These are phyloP conservation scores for Trachemys scripta DNA, from an alignment of 2,113 vertebrate species.

Conservation along the genomic window DNA sequence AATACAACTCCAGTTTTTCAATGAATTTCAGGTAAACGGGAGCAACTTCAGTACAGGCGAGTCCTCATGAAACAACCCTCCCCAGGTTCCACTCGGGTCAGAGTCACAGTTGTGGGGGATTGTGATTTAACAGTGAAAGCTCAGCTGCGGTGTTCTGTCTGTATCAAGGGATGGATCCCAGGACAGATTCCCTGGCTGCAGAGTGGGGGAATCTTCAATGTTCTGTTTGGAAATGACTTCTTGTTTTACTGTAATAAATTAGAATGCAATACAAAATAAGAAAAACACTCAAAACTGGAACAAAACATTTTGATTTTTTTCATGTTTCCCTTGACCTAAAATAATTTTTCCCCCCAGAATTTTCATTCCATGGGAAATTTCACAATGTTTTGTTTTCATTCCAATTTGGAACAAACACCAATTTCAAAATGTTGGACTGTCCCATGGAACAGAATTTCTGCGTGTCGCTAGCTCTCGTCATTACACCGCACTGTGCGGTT, in stretches of 20 bases:
- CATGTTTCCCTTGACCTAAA: neutral
- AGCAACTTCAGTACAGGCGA: neutral
- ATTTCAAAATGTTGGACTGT: neutral
- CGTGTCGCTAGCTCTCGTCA: neutral
- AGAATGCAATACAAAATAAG: neutral
- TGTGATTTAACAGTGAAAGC: neutral
- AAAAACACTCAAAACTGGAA: neutral
- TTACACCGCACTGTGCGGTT: neutral
- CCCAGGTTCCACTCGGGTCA: neutral
- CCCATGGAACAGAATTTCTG: neutral
- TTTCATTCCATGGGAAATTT: neutral
- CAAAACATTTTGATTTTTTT: neutral
- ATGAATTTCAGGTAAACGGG: neutral
- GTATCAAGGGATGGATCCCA: neutral
- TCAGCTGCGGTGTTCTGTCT: neutral
- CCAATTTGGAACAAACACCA: neutral
- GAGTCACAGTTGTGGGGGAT: neutral
- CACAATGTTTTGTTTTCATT: neutral
- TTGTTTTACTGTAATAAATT: neutral
- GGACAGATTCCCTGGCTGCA: neutral
- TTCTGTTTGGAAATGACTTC: neutral
- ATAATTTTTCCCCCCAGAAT: neutral
- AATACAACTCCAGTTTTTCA: neutral
- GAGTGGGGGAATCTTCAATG: neutral
- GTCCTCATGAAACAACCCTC: neutral